A percentile compares a stretch with the other conserved stretches of the same genome.
Conservation (phyloP, 2,113 vertebrate genomes). For the Etheostoma cragini region DNA sequence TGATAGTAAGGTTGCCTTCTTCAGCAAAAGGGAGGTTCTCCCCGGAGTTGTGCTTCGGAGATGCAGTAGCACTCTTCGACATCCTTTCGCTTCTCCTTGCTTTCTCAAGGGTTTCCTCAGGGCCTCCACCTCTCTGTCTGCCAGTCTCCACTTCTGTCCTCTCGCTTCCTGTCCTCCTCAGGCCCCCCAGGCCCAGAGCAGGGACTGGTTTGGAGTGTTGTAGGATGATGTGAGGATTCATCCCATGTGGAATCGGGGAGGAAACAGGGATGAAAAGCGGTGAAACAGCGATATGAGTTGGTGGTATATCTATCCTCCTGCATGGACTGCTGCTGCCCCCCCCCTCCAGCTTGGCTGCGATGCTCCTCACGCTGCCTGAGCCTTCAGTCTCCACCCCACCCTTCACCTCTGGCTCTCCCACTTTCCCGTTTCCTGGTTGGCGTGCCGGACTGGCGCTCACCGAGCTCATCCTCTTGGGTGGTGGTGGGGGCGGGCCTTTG, state of each 20-base stretch:
- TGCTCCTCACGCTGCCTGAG: constrained; percentile 64
- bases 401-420: not conserved
- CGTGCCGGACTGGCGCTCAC: constrained; percentile 67
- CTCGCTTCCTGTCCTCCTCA: constrained; percentile 85
- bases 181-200: constrained; percentile 59
- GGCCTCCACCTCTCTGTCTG: constrained; percentile 34
- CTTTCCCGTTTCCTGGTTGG: constrained; percentile 53
- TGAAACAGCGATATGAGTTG: constrained; percentile 32
- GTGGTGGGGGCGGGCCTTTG: constrained; percentile 87
- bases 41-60: constrained; percentile 84
- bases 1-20: constrained; percentile 96
- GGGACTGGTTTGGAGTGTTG: constrained; percentile 63
- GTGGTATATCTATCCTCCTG: constrained; percentile 59
- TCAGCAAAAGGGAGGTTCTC: constrained; percentile 94
- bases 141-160: constrained; percentile 39
- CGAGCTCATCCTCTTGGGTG: constrained; percentile 91
- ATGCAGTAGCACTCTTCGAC: constrained; percentile 54
- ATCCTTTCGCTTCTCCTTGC: constrained; percentile 63
- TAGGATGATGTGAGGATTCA: constrained; percentile 22
- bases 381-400: constrained; percentile 38
- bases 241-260: constrained; percentile 13
- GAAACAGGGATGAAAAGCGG: constrained; percentile 36
- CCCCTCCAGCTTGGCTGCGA: constrained; percentile 79
- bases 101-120: constrained; percentile 55
- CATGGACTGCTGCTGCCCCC: constrained; percentile 42